These are phyloP conservation scores for Pristionchus arcanus DNA, from an alignment of 2,888 invertebrate genomes.

Conservation along the genomic window DNA sequence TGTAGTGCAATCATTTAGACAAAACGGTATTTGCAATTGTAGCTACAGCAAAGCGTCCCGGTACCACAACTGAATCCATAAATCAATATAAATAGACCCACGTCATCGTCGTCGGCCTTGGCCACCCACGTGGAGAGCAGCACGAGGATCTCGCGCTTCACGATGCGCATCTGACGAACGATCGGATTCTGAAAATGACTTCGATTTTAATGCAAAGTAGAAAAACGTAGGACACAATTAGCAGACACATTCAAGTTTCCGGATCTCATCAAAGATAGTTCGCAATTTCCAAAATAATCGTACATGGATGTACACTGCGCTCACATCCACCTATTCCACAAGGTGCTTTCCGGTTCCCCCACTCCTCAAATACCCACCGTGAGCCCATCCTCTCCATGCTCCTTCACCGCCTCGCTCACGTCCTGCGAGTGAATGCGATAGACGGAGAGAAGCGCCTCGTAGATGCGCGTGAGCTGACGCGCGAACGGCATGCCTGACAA, in stretches of 20 bases:
- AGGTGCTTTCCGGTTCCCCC: too few species aligned
- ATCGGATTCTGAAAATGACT: conserved; percentile 62
- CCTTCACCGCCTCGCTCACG: conserved; percentile 92
- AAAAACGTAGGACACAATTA: too few species aligned
- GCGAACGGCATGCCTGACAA: conserved; percentile 92
- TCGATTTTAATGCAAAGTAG: neutral
- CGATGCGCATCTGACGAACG: conserved; percentile 97
- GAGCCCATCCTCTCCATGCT: conserved; percentile 96
- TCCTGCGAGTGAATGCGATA: conserved; percentile 88
- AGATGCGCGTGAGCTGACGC: conserved; percentile 88
- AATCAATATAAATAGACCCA: conserved; percentile 82
- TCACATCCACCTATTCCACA: too few species aligned
- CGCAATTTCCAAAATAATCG: too few species aligned
- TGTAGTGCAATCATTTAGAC: too few species aligned
- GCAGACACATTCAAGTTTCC: neutral
- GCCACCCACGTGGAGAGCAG: conserved; percentile 97
- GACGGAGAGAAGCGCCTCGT: conserved; percentile 98
- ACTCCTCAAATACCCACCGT: conserved; percentile 83
- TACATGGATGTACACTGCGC: too few species aligned
- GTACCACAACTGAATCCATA: neutral
- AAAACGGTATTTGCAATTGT: too few species aligned
- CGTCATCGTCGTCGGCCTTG: conserved; percentile 89
- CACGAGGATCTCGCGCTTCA: conserved; percentile 97
- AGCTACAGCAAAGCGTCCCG: too few species aligned
- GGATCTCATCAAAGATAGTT: neutral